Base-by-base conservation (phyloP, 2,797 vertebrate species). In the Coilia nasus region DNA sequence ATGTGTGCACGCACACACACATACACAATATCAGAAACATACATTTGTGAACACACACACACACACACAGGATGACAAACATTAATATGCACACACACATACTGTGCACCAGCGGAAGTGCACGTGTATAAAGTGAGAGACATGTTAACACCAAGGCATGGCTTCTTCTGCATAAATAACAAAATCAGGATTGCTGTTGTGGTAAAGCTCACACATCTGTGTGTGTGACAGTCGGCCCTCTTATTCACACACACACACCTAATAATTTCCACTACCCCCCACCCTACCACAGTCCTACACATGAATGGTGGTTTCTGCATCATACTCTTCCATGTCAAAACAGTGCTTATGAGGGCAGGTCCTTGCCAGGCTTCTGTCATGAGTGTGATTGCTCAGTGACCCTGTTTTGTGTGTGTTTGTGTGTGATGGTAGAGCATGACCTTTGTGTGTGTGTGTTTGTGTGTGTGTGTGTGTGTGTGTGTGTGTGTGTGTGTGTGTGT, bases 261-360 rank as follows among this genome's bases (percentile, higher is more conserved):
- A n/a, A n/a, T n/a, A n/a, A n/a, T n/a, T n/a, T n/a, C n/a, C n/a
- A n/a, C n/a, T n/a, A n/a, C n/a, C 80, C 21, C 80, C 9, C 44
- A 4, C 78, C 14, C 21, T 25, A 46, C 59, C 54, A 46, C 15
- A 83, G 85, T 12, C 4, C 25, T 0, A 75, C 31, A 31, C 67
- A 19, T 3, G 5, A 75, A 41, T 75, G 67, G 6, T 35, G 15
- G 14, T 41, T 75, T 31, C 31, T 28, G 67, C 31, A 75, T 75
- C 31, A 41, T 75, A 75, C 82, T 86, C 83, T 87, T 85, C 92
- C 89, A 87, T 92, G 90, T 91, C 89, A 92, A 89, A 89, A 90
- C 86, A 47, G 23, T 56, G 19, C 14, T 35, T 86, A 25, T 78
- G 82, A 50, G 11, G 9, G 56, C 80, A 44, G 21, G 25, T 17